phyloP scores from a whole-genome alignment of 2,888 invertebrate genomes.

The Microdon myrmicae region DNA sequence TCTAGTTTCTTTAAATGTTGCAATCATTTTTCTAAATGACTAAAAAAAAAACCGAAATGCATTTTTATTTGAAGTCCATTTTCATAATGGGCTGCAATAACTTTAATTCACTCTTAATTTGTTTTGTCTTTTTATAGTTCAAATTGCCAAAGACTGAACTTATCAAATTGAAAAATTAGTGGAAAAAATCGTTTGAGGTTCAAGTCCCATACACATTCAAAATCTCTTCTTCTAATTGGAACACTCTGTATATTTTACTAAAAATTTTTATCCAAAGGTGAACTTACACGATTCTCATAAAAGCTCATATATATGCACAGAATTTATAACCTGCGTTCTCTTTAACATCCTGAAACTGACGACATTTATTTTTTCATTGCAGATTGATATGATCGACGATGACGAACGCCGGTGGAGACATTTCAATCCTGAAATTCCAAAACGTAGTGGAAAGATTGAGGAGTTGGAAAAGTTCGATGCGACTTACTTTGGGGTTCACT shows the following conservation, averaged over 20 bases:
- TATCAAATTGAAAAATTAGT: too few relatives aligned
- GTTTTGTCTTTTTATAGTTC: too few relatives aligned
- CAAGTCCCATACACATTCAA: too few relatives aligned
- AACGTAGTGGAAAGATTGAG: conserved; percentile 77
- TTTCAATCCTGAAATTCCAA: conserved; percentile 79
- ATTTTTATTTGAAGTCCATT: too few relatives aligned
- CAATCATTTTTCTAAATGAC: too few relatives aligned
- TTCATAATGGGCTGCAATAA: too few relatives aligned
- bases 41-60: too few relatives aligned
- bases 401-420: conserved; percentile 81
- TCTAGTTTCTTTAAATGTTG: too few relatives aligned
- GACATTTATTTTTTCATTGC: not conserved
- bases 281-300: conserved; percentile 10
- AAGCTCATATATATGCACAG: not conserved
- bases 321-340: too few relatives aligned
- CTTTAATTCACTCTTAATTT: too few relatives aligned
- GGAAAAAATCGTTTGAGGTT: too few relatives aligned
- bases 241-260: not conserved
- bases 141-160: too few relatives aligned
- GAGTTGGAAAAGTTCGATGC: conserved; percentile 80
- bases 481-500: conserved; percentile 79
- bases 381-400: conserved; percentile 85
- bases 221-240: conserved; percentile 3
- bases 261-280: conserved; percentile 1
- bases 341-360: not conserved